Conservation (phyloP, 2,797 vertebrate species). For the Triplophysa bombifrons region DNA sequence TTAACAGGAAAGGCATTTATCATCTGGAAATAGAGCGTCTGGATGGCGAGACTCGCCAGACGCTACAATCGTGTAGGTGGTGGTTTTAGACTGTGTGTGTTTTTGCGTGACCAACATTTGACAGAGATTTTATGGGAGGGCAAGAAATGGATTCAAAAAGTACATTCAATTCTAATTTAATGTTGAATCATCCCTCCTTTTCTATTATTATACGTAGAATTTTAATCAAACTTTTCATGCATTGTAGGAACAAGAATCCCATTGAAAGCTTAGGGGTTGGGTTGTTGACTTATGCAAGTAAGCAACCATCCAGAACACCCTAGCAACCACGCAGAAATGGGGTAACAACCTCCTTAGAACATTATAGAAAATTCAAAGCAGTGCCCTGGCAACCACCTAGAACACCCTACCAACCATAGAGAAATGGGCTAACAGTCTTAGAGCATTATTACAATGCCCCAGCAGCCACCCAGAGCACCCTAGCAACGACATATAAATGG, state of each 20-base stretch:
- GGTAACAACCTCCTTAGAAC: neutral
- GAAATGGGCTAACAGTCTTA: neutral
- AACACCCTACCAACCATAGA: neutral
- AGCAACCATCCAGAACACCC: neutral
- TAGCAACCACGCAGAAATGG: neutral
- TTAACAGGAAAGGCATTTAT: constrained; percentile 52
- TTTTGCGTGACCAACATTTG: constrained; percentile 12
- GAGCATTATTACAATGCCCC: no score
- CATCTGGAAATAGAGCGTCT: constrained; percentile 35
- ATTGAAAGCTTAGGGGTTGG: neutral
- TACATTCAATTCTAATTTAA: neutral
- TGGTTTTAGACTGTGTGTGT: constrained; percentile 16
- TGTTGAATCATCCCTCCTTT: neutral
- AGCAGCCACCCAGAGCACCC: neutral
- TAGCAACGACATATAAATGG: neutral
- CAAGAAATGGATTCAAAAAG: constrained; percentile 31
- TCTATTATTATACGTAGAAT: neutral
- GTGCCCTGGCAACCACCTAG: neutral
- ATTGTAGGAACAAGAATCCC: neutral
- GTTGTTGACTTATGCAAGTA: neutral
- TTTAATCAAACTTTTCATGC: neutral
- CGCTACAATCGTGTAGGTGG: neutral
- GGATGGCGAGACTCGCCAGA: constrained; percentile 6
- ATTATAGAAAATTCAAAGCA: neutral
- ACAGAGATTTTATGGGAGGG: constrained; percentile 3